Evolutionary conservation across 30 jellyfish, hydroid and myxozoan genomes (phyloP), one percentile per base, ranked within the genome.

Genomic region (Cassiopea andromeda): DNA sequence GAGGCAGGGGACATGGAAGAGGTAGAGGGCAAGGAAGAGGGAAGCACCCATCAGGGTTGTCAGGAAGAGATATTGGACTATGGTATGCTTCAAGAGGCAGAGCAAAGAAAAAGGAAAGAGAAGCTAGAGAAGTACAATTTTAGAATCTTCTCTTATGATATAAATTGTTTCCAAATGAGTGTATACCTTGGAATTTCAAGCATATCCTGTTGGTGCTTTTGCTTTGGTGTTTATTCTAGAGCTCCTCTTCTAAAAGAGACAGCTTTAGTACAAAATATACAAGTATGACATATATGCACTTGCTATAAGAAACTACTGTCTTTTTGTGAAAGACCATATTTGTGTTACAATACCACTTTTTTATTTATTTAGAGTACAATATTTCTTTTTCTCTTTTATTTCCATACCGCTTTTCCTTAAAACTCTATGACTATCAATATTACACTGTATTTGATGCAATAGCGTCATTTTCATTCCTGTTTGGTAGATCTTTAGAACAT

Each of bases 1-100:
- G 93, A 78, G 75, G 90, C 1, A 83, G 38, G 38, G 38, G 38
- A 27, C 38, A 27, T 27, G 38, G 38, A 27, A 27, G 97, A 46
- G 92, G 97, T 19, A 60, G 92, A 43, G 89, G 89, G 7, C 71
- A 59, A 14, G 94, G 94, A 46, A 68, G 94, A 12, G 94, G 94
- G 38, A 80, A 88, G 48, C 98, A 84, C 46, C 98, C 98, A 12
- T 77, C 98, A 6, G 98, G 98, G 14, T 78, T 94, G 68, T 83
- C 92, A 61, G 98, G 98, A 46, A 94, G 83, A 57, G 98, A 94
- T 61, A 91, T 94, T 57, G 98, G 98, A 16, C 45, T 94, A 77
- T 94, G 89, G 91, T 94, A 94, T 94, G 98, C 98, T 44, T 69
- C 96, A 46, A 81, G 93, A 67, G 91, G 97, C 0, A 94, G 70